Evolutionary conservation across 2,797 vertebrate species (phyloP).

Genomic region (Merluccius polli): DNA sequence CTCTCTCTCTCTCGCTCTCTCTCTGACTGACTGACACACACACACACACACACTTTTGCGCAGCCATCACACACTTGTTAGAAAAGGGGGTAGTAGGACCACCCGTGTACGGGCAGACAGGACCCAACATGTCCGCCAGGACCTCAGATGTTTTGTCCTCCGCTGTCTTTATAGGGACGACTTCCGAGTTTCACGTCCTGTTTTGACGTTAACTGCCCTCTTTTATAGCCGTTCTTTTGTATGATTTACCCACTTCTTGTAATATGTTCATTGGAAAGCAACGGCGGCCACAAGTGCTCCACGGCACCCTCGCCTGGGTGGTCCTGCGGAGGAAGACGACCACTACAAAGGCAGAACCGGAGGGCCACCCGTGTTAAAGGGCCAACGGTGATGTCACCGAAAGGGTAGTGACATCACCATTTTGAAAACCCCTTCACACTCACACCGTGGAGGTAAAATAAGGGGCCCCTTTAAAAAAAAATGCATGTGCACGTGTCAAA

Average conservation of each 20-base stretch:
- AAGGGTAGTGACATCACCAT: too few relatives aligned
- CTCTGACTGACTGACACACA: background rate
- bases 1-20: background rate
- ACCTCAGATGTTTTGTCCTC: background rate
- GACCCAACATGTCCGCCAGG: background rate
- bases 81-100: conserved; percentile 21
- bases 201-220: background rate
- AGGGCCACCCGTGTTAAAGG: background rate
- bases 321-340: background rate
- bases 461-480: too few relatives aligned
- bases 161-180: background rate
- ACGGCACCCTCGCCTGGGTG: background rate
- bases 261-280: background rate
- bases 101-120: conserved; percentile 20
- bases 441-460: too few relatives aligned
- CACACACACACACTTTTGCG: conserved; percentile 1
- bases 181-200: background rate
- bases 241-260: background rate
- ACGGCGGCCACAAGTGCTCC: background rate
- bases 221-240: background rate
- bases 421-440: too few relatives aligned
- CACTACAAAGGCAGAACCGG: background rate
- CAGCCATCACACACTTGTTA: conserved; percentile 1
- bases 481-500: background rate
- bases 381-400: too few relatives aligned